A percentile compares a stretch with the other conserved stretches of the same genome.
phyloP scores from a whole-genome alignment of 2,888 invertebrate genomes.

The Glaucopsyche alexis region DNA sequence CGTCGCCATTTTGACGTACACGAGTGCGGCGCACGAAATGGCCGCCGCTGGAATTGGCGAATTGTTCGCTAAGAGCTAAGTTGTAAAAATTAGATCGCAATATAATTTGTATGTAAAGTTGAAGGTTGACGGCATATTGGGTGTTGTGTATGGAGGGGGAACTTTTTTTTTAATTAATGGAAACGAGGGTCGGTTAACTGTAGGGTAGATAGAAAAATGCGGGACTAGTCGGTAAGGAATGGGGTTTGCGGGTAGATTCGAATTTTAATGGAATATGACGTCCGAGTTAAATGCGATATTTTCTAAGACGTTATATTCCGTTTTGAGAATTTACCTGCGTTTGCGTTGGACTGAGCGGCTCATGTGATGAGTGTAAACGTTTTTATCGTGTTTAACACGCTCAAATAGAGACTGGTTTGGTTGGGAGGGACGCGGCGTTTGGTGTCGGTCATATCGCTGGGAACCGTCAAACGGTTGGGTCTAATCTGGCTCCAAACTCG shows the following conservation, averaged over 20 bases:
- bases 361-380: conserved; percentile 73
- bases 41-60: conserved; percentile 51
- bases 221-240: conserved; percentile 60
- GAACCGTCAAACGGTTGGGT: conserved; percentile 19
- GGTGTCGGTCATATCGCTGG: conserved; percentile 27
- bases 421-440: conserved; percentile 42
- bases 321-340: not conserved
- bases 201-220: conserved; percentile 49
- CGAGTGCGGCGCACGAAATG: conserved; percentile 39
- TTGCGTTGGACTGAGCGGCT: conserved; percentile 68
- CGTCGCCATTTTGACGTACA: conserved; percentile 35
- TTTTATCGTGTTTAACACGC: conserved; percentile 73
- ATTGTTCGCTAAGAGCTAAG: conserved; percentile 61
- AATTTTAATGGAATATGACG: not conserved
- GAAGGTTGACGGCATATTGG: conserved; percentile 68
- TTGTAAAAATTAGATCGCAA: conserved; percentile 73
- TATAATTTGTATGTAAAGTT: conserved; percentile 68
- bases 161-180: conserved; percentile 33
- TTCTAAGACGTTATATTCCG: not conserved
- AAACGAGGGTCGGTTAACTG: conserved; percentile 21
- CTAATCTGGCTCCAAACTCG: conserved; percentile 30
- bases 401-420: conserved; percentile 67
- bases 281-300: not conserved
- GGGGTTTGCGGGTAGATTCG: conserved; percentile 52
- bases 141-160: conserved; percentile 68